Evolutionary conservation across 2,797 vertebrate species (phyloP).

Genomic region (Anableps anableps): DNA sequence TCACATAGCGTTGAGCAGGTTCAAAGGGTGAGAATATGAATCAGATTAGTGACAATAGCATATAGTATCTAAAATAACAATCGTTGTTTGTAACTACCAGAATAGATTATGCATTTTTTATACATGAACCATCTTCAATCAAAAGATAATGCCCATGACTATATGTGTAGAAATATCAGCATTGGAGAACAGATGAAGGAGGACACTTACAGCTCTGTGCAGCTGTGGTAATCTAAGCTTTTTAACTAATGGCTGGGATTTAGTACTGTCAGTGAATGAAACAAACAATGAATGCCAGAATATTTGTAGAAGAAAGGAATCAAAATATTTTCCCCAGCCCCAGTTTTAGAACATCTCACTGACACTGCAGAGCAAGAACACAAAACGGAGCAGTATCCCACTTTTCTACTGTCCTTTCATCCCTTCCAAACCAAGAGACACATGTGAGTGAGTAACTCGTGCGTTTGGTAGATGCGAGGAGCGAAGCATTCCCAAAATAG

Average conservation of each 20-base stretch:
- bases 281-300: not conserved
- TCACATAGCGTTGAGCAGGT: slow-evolving; percentile 19
- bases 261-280: not conserved
- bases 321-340: not conserved
- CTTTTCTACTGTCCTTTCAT: slow-evolving; percentile 45
- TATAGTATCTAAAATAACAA: not conserved
- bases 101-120: not conserved
- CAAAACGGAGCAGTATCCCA: not conserved
- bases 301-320: not conserved
- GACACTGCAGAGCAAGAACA: slow-evolving; percentile 2
- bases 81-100: not conserved
- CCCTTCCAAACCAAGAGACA: slow-evolving; percentile 26
- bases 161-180: not conserved
- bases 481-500: slow-evolving; percentile 65
- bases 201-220: not conserved
- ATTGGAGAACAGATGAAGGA: not conserved
- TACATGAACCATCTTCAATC: not conserved
- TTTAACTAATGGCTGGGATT: not conserved
- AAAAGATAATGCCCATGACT: not conserved
- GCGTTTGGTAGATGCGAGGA: slow-evolving; percentile 52
- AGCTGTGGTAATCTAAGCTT: not conserved
- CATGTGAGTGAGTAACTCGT: slow-evolving; percentile 63
- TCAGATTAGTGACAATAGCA: slow-evolving; percentile 33
- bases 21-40: slow-evolving; percentile 28
- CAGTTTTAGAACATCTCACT: slow-evolving; percentile 7